A percentile compares a stretch with the other conserved stretches of the same genome.
Evolutionary conservation across 2,888 invertebrate genomes (phyloP).

Genomic region (Coleophora deauratella): DNA sequence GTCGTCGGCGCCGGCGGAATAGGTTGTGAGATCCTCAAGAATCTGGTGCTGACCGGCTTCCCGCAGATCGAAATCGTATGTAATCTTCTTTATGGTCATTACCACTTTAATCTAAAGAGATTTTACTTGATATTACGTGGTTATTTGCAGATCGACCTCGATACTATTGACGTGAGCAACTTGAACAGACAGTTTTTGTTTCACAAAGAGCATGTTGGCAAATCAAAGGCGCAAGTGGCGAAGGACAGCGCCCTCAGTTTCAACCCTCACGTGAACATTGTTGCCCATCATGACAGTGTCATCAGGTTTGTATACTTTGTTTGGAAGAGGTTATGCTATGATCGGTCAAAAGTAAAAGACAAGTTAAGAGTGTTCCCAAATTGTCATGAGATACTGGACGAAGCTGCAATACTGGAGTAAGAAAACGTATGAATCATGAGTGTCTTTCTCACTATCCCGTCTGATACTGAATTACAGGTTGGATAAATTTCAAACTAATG

Average conservation of each 20-base stretch:
- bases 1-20: slow-evolving; percentile 99
- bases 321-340: too few species aligned
- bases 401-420: too few species aligned
- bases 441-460: too few species aligned
- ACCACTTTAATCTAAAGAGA: slow-evolving; percentile 1
- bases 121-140: neutral
- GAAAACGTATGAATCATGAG: too few species aligned
- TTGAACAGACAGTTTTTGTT: slow-evolving; percentile 99
- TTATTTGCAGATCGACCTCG: slow-evolving; percentile 93
- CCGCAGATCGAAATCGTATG: slow-evolving; percentile 94
- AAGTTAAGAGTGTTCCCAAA: too few species aligned
- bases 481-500: too few species aligned
- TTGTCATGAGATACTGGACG: too few species aligned
- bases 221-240: slow-evolving; percentile 95
- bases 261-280: slow-evolving; percentile 91
- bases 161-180: slow-evolving; percentile 99
- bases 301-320: slow-evolving; percentile 79
- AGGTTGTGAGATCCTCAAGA: slow-evolving; percentile 98
- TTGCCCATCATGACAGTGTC: slow-evolving; percentile 94
- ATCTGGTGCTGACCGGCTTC: slow-evolving; percentile 96
- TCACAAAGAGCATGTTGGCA: slow-evolving; percentile 97
- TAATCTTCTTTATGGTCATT: slow-evolving; percentile 20
- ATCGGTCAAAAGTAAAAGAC: too few species aligned
- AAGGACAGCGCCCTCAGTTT: slow-evolving; percentile 90
- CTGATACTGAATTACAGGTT: too few species aligned